phyloP scores from a whole-genome alignment of 2,797 vertebrate species.

The Lagocephalus sceleratus region DNA sequence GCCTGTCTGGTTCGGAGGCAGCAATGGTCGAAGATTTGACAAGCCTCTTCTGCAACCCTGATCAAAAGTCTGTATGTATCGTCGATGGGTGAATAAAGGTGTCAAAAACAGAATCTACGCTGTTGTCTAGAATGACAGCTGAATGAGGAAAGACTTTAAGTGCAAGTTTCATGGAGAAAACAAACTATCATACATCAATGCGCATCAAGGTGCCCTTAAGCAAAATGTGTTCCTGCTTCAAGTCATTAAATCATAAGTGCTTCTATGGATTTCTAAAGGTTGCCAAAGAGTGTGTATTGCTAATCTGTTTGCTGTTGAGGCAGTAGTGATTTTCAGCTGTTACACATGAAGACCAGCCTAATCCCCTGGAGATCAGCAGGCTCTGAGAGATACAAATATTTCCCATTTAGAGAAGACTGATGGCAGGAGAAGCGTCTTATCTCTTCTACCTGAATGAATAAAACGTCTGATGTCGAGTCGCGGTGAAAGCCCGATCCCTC shows the following conservation, averaged over 20 bases:
- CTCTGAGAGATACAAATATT: constrained; percentile 18
- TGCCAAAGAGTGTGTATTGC: constrained; percentile 6
- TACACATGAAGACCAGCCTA: constrained; percentile 18
- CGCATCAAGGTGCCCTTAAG: not conserved
- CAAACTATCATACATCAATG: not conserved
- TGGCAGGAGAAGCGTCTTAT: constrained; percentile 22
- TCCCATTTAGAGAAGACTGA: constrained; percentile 29
- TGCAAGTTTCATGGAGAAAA: too few species aligned
- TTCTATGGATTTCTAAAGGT: not conserved
- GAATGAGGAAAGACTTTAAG: too few species aligned
- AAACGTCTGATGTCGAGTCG: constrained; percentile 14
- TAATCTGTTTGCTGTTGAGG: constrained; percentile 19
- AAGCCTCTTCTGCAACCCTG: constrained; percentile 8
- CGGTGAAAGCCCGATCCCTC: too few species aligned
- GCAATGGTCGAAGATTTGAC: constrained; percentile 15
- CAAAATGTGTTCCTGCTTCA: not conserved
- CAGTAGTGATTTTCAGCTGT: constrained; percentile 24
- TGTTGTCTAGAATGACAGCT: too few species aligned
- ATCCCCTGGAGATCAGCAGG: constrained; percentile 23
- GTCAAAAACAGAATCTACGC: too few species aligned
- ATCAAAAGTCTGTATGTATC: not conserved
- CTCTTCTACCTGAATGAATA: constrained; percentile 29
- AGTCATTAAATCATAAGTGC: not conserved
- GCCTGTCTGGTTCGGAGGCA: constrained; percentile 9
- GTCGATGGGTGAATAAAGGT: constrained; percentile 8